Base-by-base conservation (phyloP, 1,140 invertebrate genomes). In the Meteorus sp. region DNA sequence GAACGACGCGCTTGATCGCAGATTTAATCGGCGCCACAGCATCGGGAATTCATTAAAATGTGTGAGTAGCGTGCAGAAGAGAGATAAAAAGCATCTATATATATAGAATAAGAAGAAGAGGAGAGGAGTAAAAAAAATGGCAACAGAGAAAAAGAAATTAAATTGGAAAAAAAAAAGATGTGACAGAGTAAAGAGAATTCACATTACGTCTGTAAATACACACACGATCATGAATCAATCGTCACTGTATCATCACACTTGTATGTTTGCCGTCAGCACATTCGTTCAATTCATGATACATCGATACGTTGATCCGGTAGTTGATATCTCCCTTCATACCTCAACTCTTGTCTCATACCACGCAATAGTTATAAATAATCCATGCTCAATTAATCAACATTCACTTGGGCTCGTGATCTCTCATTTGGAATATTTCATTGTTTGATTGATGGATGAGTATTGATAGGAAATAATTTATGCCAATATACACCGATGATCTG, bases 41-140 rank as follows among this genome's bases (percentile, higher is more conserved):
- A 55, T 55, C 37, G 39, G 37, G 52, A 55, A 55, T 55, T 37
- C 51, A 53, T 53, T 53, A 53, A n/a, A 37, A 53, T 53, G 51
- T 53, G 51, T 23, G 52, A 55, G 35, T 39, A 39, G 8, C 8
- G 35, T 15, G 35, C 13, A 15, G 8, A 20, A 29, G 6, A 17
- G 4, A 47, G 19, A 44, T 25, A 44, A 44, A 55, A 33, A 53
- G 39, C 31, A 52, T n/a, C n/a, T n/a, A n/a, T n/a, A 19, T 31
- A 9, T 33, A 20, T 11, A 9, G 23, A 13, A 35, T 17, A 44
- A 13, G 20, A 54, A 13, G 4, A 39, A 44, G 39, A 22, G 44
- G n/a, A 39, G 15, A 5, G 35, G 15, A 39, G 27, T 5, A 29
- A 9, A 29, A 29, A 9, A 29, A 29, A 9, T 9, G 9, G 27